Evolutionary conservation across 2,888 invertebrate species (phyloP).

Genomic region (Ornithoptera priamus): DNA sequence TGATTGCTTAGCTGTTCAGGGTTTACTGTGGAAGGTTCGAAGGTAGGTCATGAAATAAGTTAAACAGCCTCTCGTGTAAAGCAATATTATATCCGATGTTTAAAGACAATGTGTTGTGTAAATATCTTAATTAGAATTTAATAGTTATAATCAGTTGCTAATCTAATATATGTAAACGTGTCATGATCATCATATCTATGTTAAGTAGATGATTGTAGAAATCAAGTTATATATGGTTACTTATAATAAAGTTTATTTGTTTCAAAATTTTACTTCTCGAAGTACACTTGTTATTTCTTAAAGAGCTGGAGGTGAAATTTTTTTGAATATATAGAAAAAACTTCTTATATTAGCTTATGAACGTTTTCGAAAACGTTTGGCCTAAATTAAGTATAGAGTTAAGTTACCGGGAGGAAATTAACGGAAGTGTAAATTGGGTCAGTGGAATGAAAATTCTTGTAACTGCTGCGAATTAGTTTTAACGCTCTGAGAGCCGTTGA

Average conservation of each 20-base stretch:
- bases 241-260: background rate
- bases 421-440: conserved; percentile 29
- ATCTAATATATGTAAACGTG: too few species aligned
- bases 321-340: background rate
- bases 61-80: too few species aligned
- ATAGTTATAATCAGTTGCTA: too few species aligned
- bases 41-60: too few species aligned
- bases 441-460: conserved; percentile 26
- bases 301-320: background rate
- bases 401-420: conserved; percentile 22
- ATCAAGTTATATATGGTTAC: too few species aligned
- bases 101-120: too few species aligned
- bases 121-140: too few species aligned
- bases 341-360: background rate
- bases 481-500: conserved; percentile 18
- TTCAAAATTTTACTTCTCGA: background rate
- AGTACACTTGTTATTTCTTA: background rate
- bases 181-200: too few species aligned
- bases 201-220: too few species aligned
- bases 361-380: conserved; percentile 3
- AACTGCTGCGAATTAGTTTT: conserved; percentile 26
- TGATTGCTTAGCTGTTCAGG: conserved; percentile 5
- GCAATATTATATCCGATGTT: too few species aligned
- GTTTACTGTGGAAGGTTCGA: too few species aligned
- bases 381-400: conserved; percentile 11